Base-by-base conservation (phyloP, 2,888 invertebrate genomes). In the Meghimatium bilineatum region DNA sequence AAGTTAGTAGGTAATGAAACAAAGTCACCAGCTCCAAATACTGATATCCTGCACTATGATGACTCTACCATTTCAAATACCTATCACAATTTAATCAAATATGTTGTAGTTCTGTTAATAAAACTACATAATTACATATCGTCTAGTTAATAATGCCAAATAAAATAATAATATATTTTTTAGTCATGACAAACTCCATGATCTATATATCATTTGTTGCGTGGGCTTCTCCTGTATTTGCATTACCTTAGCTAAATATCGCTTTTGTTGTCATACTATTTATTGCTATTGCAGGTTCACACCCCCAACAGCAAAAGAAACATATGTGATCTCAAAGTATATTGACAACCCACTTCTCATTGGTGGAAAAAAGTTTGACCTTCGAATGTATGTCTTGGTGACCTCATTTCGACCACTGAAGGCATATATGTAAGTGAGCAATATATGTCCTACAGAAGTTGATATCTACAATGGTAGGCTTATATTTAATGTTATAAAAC, bases 361-460 rank as follows among this genome's bases (percentile, higher is more conserved):
- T 93, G 98, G 98, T 71, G 98, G 98, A 12, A 98, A 98, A 94
- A 98, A 98, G 94, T 98, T 98, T 93, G 98, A 98, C 94, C 95
- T 98, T 83, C 95, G 98, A 88, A 95, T 98, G 76, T 98, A 98
- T 93, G 97, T 98, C 82, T 94, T 98, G 87, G 98, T 98, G 76
- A 97, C 98, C 66, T 97, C 98, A 8, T 98, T 98, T 93, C 95
- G 97, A 81, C 98, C 98, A 34, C 94, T 98, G 86, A 98, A 98
- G 94, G 97, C 97, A 67, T 99, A 98, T 94, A 91, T 94, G 93
- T 93, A 87, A 91, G 93, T 92, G 38, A 36, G 29, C 1, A 38
- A 23, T 44, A 44, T 56, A 56, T 56, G 56, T 20, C 17, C 56
- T 17, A 20, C 56, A 12, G 56, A 56, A 20, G 56, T 56, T 14